phyloP scores from a whole-genome alignment of 2,888 invertebrate species.

The Sphaeridia pumilis region DNA sequence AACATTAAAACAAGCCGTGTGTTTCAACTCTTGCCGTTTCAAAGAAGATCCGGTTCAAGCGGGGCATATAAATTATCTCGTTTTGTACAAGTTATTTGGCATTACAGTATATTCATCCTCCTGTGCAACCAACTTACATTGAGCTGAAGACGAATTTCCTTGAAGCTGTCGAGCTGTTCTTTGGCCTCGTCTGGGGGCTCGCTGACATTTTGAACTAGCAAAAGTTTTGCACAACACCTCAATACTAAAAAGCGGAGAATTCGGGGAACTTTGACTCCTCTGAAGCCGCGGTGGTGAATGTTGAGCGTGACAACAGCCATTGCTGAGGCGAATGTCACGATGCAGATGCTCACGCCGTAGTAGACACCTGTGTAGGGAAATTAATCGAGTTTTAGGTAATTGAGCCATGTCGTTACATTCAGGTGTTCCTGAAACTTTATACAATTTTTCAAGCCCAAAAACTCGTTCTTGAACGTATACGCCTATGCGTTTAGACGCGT shows the following conservation, averaged over 20 bases:
- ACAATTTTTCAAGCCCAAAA: too few species aligned
- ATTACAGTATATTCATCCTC: too few species aligned
- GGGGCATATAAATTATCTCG: too few species aligned
- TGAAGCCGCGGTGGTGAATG: constrained; percentile 70
- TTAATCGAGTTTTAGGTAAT: background rate
- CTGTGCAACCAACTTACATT: too few species aligned
- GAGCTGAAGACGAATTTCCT: constrained; percentile 33
- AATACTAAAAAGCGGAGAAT: constrained; percentile 58
- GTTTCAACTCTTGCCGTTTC: too few species aligned
- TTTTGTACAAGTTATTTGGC: too few species aligned
- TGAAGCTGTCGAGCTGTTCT: constrained; percentile 31
- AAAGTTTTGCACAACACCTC: constrained; percentile 58
- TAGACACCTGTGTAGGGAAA: constrained; percentile 54
- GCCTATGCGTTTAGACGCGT: too few species aligned
- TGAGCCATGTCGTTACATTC: background rate
- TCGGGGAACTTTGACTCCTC: constrained; percentile 65
- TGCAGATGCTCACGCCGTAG: constrained; percentile 68
- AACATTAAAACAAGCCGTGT: too few species aligned
- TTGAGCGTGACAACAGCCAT: constrained; percentile 72
- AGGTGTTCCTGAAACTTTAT: too few species aligned
- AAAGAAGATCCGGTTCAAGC: too few species aligned
- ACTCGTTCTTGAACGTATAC: too few species aligned
- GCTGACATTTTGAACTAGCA: constrained; percentile 58
- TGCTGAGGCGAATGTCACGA: constrained; percentile 68
- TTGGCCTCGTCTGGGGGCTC: constrained; percentile 27